Base-by-base conservation (phyloP, 2,113 vertebrate species). In the Nerophis ophidion region DNA sequence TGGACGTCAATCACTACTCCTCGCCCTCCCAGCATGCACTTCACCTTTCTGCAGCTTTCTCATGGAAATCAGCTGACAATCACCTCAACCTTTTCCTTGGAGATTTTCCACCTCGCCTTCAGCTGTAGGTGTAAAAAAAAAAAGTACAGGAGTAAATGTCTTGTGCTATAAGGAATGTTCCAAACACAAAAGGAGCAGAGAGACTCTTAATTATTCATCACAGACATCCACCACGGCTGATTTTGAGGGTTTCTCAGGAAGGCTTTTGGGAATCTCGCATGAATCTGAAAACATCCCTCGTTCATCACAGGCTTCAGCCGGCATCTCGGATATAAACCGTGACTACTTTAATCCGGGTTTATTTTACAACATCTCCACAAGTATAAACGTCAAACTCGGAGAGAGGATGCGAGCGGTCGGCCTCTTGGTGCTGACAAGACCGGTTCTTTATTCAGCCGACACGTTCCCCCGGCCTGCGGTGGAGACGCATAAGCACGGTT, bases 161-260 rank as follows among this genome's bases (percentile, higher is more conserved):
- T 42, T 40, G 3, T 11, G 10, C 40, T 44, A 44, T 44, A 44
- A 44, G 40, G 11, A 44, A 44, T 44, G 40, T 44, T 15, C 11
- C 8, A 10, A 17, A 38, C 36, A 56, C 17, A 38, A 40, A 17
- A 56, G 54, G 36, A 40, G 36, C 38, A 44, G 11, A 36, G 12
- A 42, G 6, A 11, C 54, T 12, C 42, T 56, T 38, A 56, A 56
- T 56, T 42, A 56, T 56, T 56, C 38, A 56, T 56, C 16, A 12
- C 11, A 12, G 17, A 56, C n/a, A 56, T 44, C 40, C 40, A 44
- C 10, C 12, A 44, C 12, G 40, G 40, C 40, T 44, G 40, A 44
- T 44, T 11, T 44, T 44, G 40, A 44, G 40, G 35, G 40, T 16
- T 44, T 56, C 5, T 44, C 38, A 12, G 54, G n/a, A 16, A 19